Conservation (phyloP, 2,113 vertebrate genomes). For the Damaliscus lunatus region DNA sequence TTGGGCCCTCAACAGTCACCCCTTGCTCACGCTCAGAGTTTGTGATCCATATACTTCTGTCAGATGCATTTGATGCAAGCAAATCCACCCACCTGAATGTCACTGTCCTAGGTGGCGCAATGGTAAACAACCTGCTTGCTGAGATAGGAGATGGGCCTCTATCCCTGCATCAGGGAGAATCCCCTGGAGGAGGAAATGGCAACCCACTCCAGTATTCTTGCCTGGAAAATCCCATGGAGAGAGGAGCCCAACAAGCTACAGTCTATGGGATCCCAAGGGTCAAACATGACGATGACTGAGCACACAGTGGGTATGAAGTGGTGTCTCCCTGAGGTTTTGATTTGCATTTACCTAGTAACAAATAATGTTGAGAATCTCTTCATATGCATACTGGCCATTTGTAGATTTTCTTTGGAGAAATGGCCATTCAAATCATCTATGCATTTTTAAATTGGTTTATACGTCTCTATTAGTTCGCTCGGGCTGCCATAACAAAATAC, state of each 20-base stretch:
- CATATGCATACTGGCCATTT: neutral
- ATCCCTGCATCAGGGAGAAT: neutral
- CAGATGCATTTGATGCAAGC: slow-evolving; percentile 69
- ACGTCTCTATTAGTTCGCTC: neutral
- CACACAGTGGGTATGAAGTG: neutral
- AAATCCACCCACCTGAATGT: slow-evolving; percentile 63
- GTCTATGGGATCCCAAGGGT: neutral
- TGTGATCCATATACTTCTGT: slow-evolving; percentile 68
- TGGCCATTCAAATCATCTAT: neutral
- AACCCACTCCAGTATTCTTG: neutral
- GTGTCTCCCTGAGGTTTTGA: neutral
- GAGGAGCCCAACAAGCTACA: neutral
- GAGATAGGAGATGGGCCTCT: neutral
- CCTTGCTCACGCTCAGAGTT: slow-evolving; percentile 45
- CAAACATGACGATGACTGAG: neutral
- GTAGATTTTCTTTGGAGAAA: neutral
- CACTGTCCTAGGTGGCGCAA: slow-evolving; percentile 37
- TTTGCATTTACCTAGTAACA: neutral
- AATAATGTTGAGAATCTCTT: neutral
- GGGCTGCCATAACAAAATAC: neutral
- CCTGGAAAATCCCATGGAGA: neutral
- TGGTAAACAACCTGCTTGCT: neutral
- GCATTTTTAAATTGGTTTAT: neutral
- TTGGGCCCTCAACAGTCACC: neutral
- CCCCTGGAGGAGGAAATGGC: neutral